phyloP scores from a whole-genome alignment of 1,140 invertebrate genomes.

The Drosophila pachea region DNA sequence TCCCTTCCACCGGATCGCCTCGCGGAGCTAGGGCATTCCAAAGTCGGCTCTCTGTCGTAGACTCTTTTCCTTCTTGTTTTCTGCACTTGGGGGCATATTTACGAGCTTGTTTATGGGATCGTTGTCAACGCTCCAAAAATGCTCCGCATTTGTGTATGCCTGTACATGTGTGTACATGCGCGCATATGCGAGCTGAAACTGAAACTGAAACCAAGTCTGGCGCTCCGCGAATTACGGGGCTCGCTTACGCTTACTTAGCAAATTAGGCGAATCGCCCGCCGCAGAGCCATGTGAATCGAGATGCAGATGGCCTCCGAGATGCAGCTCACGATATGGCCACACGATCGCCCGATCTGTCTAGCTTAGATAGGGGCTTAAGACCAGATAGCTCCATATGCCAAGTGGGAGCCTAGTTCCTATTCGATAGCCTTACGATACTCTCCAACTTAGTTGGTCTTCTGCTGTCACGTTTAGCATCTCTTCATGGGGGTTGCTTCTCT shows the following conservation, averaged over 20 bases:
- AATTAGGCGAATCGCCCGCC: conserved; percentile 15
- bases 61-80: conserved; percentile 1
- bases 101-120: conserved; percentile 55
- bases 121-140: conserved; percentile 44
- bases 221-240: conserved; percentile 31
- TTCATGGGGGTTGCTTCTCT: background rate
- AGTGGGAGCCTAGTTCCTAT: no score
- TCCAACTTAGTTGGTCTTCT: no score
- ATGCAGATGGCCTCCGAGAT: background rate
- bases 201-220: conserved; percentile 39
- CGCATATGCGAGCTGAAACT: conserved; percentile 4
- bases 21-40: background rate
- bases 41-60: background rate
- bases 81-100: conserved; percentile 31
- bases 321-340: background rate
- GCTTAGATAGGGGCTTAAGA: no score
- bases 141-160: background rate
- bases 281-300: background rate
- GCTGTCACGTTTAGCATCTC: background rate
- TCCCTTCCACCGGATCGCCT: background rate
- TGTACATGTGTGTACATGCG: background rate
- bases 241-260: conserved; percentile 33
- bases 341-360: no score
- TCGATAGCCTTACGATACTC: no score
- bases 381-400: no score